Evolutionary conservation across 2,113 vertebrate species (phyloP).

Genomic region (Centropristis striata): DNA sequence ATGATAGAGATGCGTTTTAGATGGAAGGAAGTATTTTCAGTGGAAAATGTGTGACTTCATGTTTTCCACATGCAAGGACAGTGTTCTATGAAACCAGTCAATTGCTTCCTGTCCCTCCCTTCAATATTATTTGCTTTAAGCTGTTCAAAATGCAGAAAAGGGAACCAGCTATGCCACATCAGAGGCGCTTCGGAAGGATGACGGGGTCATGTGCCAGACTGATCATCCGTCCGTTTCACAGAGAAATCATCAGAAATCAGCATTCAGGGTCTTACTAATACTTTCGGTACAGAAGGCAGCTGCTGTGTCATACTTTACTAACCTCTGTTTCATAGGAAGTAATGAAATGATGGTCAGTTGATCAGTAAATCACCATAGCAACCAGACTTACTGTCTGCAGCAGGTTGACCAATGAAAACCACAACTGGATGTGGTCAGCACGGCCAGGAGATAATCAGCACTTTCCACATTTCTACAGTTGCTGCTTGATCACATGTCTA

Average conservation of each 20-base stretch:
- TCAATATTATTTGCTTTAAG: background rate
- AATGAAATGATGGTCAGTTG: constrained; percentile 9
- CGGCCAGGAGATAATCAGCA: background rate
- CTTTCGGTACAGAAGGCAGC: background rate
- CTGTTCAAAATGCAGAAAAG: accelerated
- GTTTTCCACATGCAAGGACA: background rate
- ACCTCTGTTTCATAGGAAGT: constrained; percentile 1
- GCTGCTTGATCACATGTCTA: background rate
- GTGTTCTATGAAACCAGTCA: background rate
- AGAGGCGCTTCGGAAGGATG: background rate
- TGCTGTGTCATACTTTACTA: background rate
- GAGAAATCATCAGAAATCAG: background rate
- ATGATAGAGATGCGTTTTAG: background rate
- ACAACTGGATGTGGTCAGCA: background rate
- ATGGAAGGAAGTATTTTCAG: too few relatives aligned
- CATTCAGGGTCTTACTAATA: background rate
- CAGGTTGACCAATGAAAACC: background rate
- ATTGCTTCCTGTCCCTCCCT: background rate
- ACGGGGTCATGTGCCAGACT: constrained; percentile 28
- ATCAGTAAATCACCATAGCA: background rate
- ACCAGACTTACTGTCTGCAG: background rate
- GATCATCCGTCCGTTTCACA: constrained; percentile 7
- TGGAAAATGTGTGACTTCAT: constrained; percentile 38
- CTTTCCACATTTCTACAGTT: background rate
- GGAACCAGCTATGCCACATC: constrained; percentile 8